Base-by-base conservation (phyloP, 64 coral and sea anemone genomes). In the Anthopleura sola region DNA sequence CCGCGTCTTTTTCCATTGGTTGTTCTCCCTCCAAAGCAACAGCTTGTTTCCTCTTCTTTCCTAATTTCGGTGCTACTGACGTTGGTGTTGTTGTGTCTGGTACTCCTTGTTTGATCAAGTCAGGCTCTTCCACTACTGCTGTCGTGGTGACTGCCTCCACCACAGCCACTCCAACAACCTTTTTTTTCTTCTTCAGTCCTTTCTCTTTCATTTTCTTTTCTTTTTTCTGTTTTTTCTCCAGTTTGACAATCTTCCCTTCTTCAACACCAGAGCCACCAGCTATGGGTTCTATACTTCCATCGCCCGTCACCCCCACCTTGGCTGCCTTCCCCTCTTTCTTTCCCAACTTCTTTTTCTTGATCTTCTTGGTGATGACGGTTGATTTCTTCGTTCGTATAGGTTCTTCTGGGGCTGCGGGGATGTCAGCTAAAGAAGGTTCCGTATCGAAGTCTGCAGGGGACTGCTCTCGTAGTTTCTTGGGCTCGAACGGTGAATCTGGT, bases 141-240 rank as follows among this genome's bases (percentile, higher is more conserved):
- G 81, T 23, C 9, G 33, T 88, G 11, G 58, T 23, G 85, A 47
- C 88, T 24, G 58, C 18, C 85, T 84, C 88, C 4, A 38, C 60
- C 28, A 29, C 20, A 31, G 48, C 80, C 17, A 54, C 28, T 44
- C n/a, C 32, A 47, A 4, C 51, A 47, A 4, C 51, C 47, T 91
- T 91, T 76, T 91, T 91, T 17, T 90, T 90, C 69, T 93, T 92
- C 75, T 97, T 97, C 0, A 83, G 57, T 76, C 81, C 85, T 48
- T 97, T 97, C 34, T 97, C 88, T 54, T 90, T 90, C 13, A 69
- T 53, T 82, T 93, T 93, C 64, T 90, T 93, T 74, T 88, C 95
- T 78, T 97, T 97, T 77, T 93, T 97, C 51, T 62, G 85, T 84
- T 97, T 97, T 60, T 90, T 97, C 68, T 87, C 94, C 40, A 5